Percentiles rank a stretch among this genome's conserved stretches.
Evolutionary conservation across 1,140 invertebrate genomes (phyloP).

Genomic region (Yoshiicerus persimilis): DNA sequence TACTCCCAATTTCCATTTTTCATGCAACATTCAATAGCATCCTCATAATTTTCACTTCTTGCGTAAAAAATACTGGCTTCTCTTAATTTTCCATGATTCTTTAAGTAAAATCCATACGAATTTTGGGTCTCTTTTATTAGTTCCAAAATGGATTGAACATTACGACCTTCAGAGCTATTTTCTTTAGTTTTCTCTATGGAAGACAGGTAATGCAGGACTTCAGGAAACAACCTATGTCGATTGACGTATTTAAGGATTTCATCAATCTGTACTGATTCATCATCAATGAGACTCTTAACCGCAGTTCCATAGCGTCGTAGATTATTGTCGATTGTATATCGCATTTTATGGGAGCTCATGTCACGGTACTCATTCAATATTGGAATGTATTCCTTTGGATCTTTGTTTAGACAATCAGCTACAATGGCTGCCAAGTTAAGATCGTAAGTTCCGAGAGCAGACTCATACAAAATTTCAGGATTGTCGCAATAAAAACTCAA

Average conservation of each 20-base stretch:
- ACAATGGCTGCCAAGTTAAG: conserved; percentile 41
- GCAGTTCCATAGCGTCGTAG: conserved; percentile 39
- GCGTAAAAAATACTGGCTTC: conserved; percentile 45
- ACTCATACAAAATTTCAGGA: conserved; percentile 45
- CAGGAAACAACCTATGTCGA: conserved; percentile 32
- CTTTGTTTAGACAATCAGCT: conserved; percentile 46
- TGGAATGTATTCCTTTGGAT: conserved; percentile 48
- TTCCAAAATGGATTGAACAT: not conserved
- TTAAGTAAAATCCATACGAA: conserved; percentile 38
- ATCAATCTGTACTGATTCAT: not conserved
- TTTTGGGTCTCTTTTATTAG: conserved; percentile 20
- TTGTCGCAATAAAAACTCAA: conserved; percentile 49
- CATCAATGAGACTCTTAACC: conserved; percentile 32
- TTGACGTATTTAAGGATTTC: conserved; percentile 44
- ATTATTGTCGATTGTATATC: conserved; percentile 45
- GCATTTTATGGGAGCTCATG: not conserved
- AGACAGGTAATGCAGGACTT: conserved; percentile 11
- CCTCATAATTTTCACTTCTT: conserved; percentile 21
- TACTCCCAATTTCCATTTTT: conserved; percentile 38
- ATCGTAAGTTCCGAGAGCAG: conserved; percentile 48
- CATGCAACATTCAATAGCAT: conserved; percentile 31
- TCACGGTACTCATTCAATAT: conserved; percentile 42
- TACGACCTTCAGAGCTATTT: not conserved
- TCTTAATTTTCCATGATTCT: conserved; percentile 30
- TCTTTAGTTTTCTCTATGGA: not conserved